These are phyloP conservation scores for Drosophila takahashii DNA, from an alignment of 1,140 invertebrate species.

Conservation along the genomic window DNA sequence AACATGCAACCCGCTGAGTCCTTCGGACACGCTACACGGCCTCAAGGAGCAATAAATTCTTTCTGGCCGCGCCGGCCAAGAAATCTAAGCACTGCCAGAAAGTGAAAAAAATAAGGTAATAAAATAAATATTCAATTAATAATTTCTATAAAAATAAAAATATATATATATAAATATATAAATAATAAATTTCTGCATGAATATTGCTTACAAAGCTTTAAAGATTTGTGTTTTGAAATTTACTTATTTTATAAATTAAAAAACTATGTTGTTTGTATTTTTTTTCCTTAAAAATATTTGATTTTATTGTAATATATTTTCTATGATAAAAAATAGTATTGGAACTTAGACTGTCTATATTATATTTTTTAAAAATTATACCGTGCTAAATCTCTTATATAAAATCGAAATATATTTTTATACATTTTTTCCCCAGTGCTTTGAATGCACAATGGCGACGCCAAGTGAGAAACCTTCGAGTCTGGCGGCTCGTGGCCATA, in stretches of 20 bases:
- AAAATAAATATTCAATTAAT: not conserved
- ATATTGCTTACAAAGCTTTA: too few relatives aligned
- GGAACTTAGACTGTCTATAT: too few relatives aligned
- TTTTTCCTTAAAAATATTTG: too few relatives aligned
- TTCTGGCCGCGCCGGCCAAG: conserved; percentile 52
- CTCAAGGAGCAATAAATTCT: conserved; percentile 74
- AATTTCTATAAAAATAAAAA: too few relatives aligned
- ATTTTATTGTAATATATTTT: too few relatives aligned
- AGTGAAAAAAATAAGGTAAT: not conserved
- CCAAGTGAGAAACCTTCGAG: conserved; percentile 23
- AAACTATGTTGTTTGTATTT: too few relatives aligned
- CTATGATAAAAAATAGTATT: too few relatives aligned
- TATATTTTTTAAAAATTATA: too few relatives aligned
- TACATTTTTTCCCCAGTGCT: conserved; percentile 7
- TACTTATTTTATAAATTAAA: too few relatives aligned
- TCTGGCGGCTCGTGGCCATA: conserved; percentile 42
- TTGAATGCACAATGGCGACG: conserved; percentile 22
- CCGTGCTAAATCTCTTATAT: not conserved
- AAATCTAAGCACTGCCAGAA: conserved; percentile 46
- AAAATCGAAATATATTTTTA: not conserved
- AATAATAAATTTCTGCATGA: too few relatives aligned
- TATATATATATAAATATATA: too few relatives aligned
- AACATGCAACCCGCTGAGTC: conserved; percentile 77
- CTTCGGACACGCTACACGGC: conserved; percentile 75
- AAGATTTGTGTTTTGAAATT: too few relatives aligned